Percentiles rank a stretch among this genome's conserved stretches.
phyloP scores from a whole-genome alignment of 2,888 invertebrate species.

The Dolomedes plantarius region DNA sequence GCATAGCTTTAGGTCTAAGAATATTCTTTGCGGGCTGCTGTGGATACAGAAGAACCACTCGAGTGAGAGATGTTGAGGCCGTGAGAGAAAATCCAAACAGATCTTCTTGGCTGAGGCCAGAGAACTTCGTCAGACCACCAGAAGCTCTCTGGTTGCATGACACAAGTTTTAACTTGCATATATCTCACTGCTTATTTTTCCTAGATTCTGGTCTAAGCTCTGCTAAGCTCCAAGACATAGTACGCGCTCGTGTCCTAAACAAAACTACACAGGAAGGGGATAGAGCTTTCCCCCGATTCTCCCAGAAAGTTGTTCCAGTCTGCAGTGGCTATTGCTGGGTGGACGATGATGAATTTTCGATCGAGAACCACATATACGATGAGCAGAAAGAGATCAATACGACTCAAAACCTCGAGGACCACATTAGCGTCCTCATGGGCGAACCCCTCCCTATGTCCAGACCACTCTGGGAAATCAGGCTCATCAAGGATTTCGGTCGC shows the following conservation, averaged over 20 bases:
- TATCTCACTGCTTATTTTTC: constrained; percentile 79
- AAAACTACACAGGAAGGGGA: constrained; percentile 76
- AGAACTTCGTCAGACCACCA: constrained; percentile 76
- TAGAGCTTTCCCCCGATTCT: constrained; percentile 78
- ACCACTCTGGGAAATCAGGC: constrained; percentile 80
- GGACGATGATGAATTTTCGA: constrained; percentile 78
- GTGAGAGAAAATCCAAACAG: not conserved
- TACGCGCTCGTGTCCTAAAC: constrained; percentile 78
- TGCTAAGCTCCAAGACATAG: constrained; percentile 77
- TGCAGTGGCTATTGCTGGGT: constrained; percentile 79
- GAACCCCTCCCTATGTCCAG: constrained; percentile 77
- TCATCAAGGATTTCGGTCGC: constrained; percentile 78
- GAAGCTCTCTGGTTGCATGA: constrained; percentile 79
- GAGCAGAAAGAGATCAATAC: constrained; percentile 76
- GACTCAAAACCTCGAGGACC: constrained; percentile 77
- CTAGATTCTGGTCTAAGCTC: constrained; percentile 79
- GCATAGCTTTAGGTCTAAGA: constrained; percentile 76
- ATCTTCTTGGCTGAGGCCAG: constrained; percentile 49
- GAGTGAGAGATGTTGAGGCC: constrained; percentile 8
- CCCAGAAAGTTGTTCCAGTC: constrained; percentile 77
- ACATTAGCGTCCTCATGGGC: constrained; percentile 78
- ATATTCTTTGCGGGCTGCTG: constrained; percentile 75
- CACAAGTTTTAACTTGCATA: constrained; percentile 75
- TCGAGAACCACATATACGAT: constrained; percentile 79
- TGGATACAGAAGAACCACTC: constrained; percentile 51